Base-by-base conservation (phyloP, 2,888 invertebrate species). In the Latrodectus elegans region DNA sequence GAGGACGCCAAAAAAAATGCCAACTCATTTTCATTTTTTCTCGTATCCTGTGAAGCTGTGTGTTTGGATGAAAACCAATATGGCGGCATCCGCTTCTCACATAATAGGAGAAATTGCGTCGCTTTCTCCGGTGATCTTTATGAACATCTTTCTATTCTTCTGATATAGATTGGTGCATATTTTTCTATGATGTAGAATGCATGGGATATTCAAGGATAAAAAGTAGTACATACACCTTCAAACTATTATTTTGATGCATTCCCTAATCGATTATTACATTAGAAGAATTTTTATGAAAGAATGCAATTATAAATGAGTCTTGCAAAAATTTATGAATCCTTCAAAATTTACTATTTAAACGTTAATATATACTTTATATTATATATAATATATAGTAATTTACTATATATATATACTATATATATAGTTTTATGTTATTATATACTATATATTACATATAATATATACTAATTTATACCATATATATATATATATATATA, bases 41-140 rank as follows among this genome's bases (percentile, higher is more conserved):
- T 38, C 38, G 8, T 12, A 52, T 81, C 64, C 71, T 70, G 83
- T 70, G 83, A 73, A 74, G 79, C 79, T 14, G 38, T 26, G 26
- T 15, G n/a, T 60, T 60, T n/a, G 53, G 26, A 64, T 51, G 75
- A 72, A 52, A 81, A 72, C 81, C 81, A 87, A 87, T 65, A 87
- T 87, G 86, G 86, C 86, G 86, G 77, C 72, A 60, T 52, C 8
- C 26, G 53, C 22, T 12, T 38, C 53, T 78, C 77, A 65, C 72
- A 53, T 67, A 78, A 72, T 22, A 77, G 65, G 77, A 84, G 77
- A 77, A 78, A 84, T 68, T 74, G 81, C 81, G 70, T 72, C 72
- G 78, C 55, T 52, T 60, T 51, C 68, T 67, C 65, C 51, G 6
- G 6, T 60, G 60, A 75, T 17, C 49, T 60, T 60, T 52, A 52